A percentile compares a stretch with the other conserved stretches of the same genome.
phyloP scores from a whole-genome alignment of 2,113 vertebrate species.

The Burhinus bistriatus region DNA sequence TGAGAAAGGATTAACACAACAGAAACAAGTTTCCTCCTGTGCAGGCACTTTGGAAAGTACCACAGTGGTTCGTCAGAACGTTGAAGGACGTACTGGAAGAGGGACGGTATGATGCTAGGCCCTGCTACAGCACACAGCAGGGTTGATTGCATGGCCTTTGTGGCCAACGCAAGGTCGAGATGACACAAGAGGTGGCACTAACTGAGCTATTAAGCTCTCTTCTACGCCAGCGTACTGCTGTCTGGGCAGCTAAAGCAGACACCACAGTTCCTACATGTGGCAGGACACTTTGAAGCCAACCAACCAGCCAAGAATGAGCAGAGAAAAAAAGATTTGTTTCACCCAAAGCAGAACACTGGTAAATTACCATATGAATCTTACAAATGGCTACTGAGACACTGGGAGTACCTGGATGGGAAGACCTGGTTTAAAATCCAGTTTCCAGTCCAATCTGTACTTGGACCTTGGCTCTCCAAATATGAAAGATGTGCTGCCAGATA shows the following conservation, averaged over 20 bases:
- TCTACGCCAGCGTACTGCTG: fast-evolving
- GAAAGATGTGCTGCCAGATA: not conserved
- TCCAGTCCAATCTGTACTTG: not conserved
- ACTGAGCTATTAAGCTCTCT: not conserved
- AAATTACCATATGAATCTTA: not conserved
- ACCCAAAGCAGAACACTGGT: not conserved
- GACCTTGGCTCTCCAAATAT: not conserved
- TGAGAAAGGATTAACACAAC: not conserved
- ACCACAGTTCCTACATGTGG: not conserved
- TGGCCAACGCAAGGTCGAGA: not conserved
- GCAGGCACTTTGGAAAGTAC: not conserved
- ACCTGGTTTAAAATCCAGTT: not conserved
- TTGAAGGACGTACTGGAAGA: not conserved
- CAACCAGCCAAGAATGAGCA: not conserved
- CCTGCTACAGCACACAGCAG: not conserved
- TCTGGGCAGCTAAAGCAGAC: not conserved
- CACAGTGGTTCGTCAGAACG: fast-evolving
- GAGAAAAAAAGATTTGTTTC: not conserved
- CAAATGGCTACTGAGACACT: not conserved
- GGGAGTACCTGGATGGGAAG: not conserved
- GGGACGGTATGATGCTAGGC: not conserved
- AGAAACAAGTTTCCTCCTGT: not conserved
- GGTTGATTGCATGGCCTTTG: not conserved
- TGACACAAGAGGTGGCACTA: not conserved
- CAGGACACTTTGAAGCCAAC: not conserved